phyloP scores from a whole-genome alignment of 2,797 vertebrate genomes.

The Erethizon dorsatum region DNA sequence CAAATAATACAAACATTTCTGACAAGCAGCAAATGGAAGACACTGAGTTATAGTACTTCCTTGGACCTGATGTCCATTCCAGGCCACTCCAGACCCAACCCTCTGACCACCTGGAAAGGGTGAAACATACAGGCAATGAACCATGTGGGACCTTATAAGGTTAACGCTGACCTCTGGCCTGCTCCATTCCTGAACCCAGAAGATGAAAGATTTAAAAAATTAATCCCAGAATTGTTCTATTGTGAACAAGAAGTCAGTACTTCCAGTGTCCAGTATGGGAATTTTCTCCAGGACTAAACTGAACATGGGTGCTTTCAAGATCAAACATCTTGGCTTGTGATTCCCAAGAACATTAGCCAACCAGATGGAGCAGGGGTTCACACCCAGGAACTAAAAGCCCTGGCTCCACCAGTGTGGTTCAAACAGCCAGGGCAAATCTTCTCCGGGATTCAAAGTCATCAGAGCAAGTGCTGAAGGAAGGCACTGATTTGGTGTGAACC shows the following conservation, averaged over 20 bases:
- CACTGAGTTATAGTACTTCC: not conserved
- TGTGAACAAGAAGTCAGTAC: not conserved
- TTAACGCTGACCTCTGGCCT: not conserved
- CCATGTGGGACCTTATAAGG: not conserved
- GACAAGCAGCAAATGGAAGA: not conserved
- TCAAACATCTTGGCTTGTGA: constrained; percentile 13
- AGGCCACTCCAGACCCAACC: not conserved
- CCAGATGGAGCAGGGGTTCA: not conserved
- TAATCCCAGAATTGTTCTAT: not conserved
- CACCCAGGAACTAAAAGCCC: not conserved
- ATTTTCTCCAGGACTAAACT: not conserved
- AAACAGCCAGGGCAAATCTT: not conserved
- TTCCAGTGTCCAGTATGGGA: not conserved
- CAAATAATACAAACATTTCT: not conserved
- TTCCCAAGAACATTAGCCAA: not conserved
- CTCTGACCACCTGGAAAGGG: not conserved
- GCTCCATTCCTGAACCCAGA: not conserved
- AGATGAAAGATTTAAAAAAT: not conserved
- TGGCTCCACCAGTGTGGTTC: not conserved
- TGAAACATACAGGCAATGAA: not conserved
- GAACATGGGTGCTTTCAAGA: not conserved
- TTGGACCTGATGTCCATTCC: not conserved
- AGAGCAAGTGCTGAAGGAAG: not conserved
- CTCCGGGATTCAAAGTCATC: not conserved
- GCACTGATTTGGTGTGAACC: not conserved